Evolutionary conservation across 2,113 vertebrate genomes (phyloP), one percentile per base, ranked within the genome.

Genomic region (Bothrops jararaca): DNA sequence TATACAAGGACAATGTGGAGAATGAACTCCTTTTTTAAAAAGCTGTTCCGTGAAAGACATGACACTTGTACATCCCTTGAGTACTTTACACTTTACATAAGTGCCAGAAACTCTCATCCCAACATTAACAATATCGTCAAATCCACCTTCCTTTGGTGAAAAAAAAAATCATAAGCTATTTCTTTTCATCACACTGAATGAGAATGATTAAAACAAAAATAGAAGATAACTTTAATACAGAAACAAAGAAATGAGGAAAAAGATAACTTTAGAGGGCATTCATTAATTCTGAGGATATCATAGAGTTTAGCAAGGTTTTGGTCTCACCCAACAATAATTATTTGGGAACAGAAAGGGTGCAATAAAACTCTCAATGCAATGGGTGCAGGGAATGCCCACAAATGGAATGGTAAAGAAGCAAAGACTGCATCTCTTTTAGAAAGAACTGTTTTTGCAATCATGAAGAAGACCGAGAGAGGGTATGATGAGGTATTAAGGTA

Each of bases 201-300:
- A 80, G 18, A 80, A 80, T 80, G 18, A 80, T 80, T 80, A 42
- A 74, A 80, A 80, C 34, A 80, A 80, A 80, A 80, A 80, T 80
- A 80, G 74, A 42, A 80, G 18, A 42, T 80, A 80, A 80, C 39
- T 42, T 80, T 80, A 18, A 80, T 42, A 42, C 7, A 80, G 18
- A 42, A 80, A 42, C n/a, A 80, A 39, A 22, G 34, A 48, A 64
- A 29, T 22, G 39, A 58, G 54, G 29, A 54, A 53, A 48, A 58
- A 45, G 3, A 54, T 86, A 26, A 56, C 11, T 29, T 85, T 54
- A 57, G 24, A 58, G 15, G 8, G 15, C 0, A 0, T 56, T 45
- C 50, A 29, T 2, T 3, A n/a, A 85, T 20, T 39, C 45, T 29
- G 11, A 58, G 85, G 24, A 3, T 80, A 18, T 4, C 3, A 9